Conservation (phyloP, 2,113 vertebrate genomes). For the Brienomyrus brachyistius region DNA sequence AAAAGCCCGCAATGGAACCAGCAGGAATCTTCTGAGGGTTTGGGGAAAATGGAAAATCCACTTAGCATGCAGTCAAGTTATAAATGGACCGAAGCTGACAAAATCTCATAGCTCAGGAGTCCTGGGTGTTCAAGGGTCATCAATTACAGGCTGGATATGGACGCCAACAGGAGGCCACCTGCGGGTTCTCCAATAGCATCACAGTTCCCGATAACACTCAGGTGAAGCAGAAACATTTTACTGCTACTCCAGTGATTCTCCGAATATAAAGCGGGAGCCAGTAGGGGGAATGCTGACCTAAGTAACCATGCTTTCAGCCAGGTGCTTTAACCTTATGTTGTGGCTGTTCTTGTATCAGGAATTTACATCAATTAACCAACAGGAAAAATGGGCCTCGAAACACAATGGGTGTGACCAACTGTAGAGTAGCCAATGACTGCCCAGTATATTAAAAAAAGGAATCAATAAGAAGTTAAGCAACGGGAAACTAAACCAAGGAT, state of each 20-base stretch:
- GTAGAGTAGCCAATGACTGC: not conserved
- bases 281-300: not conserved
- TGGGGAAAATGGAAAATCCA: not conserved
- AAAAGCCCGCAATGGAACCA: not conserved
- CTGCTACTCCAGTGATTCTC: not conserved
- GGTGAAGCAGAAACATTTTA: not conserved
- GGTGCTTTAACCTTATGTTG: not conserved
- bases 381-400: not conserved
- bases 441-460: not conserved
- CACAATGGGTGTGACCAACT: not conserved
- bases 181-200: not conserved
- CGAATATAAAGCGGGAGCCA: not conserved
- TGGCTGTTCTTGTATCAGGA: not conserved
- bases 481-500: not conserved
- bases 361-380: not conserved
- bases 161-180: not conserved
- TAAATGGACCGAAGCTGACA: not conserved
- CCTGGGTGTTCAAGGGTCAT: not conserved
- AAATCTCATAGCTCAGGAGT: not conserved
- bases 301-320: not conserved
- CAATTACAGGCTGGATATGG: not conserved
- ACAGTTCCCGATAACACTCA: not conserved
- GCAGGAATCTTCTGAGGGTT: not conserved
- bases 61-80: not conserved
- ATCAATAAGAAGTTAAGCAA: not conserved